These are phyloP conservation scores for Meteorus sp. DNA, from an alignment of 1,140 invertebrate species.

Conservation along the genomic window DNA sequence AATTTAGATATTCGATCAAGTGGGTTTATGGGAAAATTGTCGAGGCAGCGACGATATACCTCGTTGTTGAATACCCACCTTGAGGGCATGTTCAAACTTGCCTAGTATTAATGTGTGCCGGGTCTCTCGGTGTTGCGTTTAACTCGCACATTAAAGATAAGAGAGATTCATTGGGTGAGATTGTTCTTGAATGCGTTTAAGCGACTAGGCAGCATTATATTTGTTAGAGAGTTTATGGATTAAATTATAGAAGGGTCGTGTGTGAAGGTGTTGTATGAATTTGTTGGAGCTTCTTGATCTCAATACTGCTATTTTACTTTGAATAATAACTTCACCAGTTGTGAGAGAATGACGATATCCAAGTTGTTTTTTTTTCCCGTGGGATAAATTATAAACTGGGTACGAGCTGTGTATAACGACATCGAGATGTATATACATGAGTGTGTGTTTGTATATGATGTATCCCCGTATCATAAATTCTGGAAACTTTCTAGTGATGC, in stretches of 20 bases:
- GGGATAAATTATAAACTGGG: no score
- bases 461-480: not conserved
- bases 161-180: not conserved
- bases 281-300: not conserved
- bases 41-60: not conserved
- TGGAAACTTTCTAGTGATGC: no score
- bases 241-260: not conserved
- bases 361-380: no score
- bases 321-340: no score
- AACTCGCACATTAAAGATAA: conserved; percentile 2
- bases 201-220: no score
- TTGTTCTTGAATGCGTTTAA: not conserved
- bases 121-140: not conserved
- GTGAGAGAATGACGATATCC: no score
- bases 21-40: not conserved
- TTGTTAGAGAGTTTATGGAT: not conserved
- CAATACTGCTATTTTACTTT: no score
- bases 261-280: not conserved
- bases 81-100: not conserved
- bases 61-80: not conserved
- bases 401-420: no score
- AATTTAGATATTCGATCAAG: no score
- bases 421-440: no score
- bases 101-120: not conserved
- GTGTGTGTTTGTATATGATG: no score